Evolutionary conservation across 2,797 vertebrate genomes (phyloP).

Genomic region (Pempheris klunzingeri): DNA sequence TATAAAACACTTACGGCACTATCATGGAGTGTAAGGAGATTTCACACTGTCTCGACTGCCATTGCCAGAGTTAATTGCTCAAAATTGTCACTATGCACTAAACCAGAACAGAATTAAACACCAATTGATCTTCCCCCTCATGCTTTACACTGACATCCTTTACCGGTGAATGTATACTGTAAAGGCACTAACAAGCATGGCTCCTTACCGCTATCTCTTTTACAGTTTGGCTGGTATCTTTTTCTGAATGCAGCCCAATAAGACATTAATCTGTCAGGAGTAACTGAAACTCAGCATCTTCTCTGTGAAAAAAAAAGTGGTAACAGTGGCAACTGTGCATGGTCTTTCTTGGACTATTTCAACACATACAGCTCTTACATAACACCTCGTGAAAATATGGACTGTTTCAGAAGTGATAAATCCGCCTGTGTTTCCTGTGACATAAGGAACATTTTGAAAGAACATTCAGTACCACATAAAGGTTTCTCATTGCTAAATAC

Average conservation of each 20-base stretch:
- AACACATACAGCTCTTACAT: slow-evolving; percentile 14
- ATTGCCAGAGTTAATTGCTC: slow-evolving; percentile 67
- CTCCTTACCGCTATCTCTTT: slow-evolving; percentile 28
- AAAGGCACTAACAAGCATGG: slow-evolving; percentile 54
- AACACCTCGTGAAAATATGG: not conserved
- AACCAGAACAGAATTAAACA: slow-evolving; percentile 68
- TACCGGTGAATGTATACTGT: slow-evolving; percentile 48
- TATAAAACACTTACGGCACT: slow-evolving; percentile 26
- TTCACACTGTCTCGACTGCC: slow-evolving; percentile 63
- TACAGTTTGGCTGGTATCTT: slow-evolving; percentile 19
- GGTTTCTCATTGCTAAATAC: slow-evolving; percentile 39
- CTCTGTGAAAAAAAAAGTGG: slow-evolving; percentile 13
- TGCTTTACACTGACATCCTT: slow-evolving; percentile 55
- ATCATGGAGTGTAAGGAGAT: slow-evolving; percentile 61
- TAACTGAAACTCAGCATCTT: slow-evolving; percentile 26
- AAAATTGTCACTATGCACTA: slow-evolving; percentile 54
- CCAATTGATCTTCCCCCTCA: slow-evolving; percentile 62
- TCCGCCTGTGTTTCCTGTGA: slow-evolving; percentile 11
- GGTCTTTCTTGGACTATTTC: slow-evolving; percentile 8
- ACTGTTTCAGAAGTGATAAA: slow-evolving; percentile 7
- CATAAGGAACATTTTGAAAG: slow-evolving; percentile 35
- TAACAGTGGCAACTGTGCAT: slow-evolving; percentile 3
- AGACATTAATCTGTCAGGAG: slow-evolving; percentile 38
- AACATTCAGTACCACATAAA: slow-evolving; percentile 49
- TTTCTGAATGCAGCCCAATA: slow-evolving; percentile 14